These are phyloP conservation scores for Clarias fuscus DNA, from an alignment of 2,797 vertebrate species.

Conservation along the genomic window DNA sequence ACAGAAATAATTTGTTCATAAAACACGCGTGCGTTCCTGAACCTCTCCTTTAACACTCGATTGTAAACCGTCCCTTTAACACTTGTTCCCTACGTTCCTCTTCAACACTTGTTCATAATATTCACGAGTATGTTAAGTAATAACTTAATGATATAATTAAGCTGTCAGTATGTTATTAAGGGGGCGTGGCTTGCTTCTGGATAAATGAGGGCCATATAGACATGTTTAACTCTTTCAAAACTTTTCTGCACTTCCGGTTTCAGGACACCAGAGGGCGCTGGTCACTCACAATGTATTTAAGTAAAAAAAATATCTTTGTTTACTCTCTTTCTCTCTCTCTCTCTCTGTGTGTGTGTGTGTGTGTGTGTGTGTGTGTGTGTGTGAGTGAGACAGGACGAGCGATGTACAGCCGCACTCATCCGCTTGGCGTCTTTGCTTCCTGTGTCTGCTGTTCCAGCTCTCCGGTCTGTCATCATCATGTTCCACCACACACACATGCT, in stretches of 20 bases:
- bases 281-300: background rate
- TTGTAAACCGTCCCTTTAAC: too few species aligned
- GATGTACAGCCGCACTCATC: slow-evolving; percentile 79
- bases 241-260: background rate
- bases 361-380: slow-evolving; percentile 21
- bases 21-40: too few species aligned
- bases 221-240: too few species aligned
- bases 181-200: too few species aligned
- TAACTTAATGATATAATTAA: too few species aligned
- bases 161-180: too few species aligned
- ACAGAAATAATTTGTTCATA: too few species aligned
- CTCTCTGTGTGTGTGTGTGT: slow-evolving; percentile 9
- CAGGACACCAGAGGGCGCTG: slow-evolving; percentile 14
- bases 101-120: too few species aligned
- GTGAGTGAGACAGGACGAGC: slow-evolving; percentile 78
- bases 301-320: background rate
- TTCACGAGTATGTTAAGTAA: too few species aligned
- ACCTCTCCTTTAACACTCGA: too few species aligned
- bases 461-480: slow-evolving; percentile 78
- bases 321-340: background rate
- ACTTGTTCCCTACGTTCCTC: too few species aligned
- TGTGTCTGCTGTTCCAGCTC: slow-evolving; percentile 78
- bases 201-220: too few species aligned
- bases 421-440: slow-evolving; percentile 90
- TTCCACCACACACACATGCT: background rate